Conservation (phyloP, 2,888 invertebrate genomes). For the Drosophila bunnanda region DNA sequence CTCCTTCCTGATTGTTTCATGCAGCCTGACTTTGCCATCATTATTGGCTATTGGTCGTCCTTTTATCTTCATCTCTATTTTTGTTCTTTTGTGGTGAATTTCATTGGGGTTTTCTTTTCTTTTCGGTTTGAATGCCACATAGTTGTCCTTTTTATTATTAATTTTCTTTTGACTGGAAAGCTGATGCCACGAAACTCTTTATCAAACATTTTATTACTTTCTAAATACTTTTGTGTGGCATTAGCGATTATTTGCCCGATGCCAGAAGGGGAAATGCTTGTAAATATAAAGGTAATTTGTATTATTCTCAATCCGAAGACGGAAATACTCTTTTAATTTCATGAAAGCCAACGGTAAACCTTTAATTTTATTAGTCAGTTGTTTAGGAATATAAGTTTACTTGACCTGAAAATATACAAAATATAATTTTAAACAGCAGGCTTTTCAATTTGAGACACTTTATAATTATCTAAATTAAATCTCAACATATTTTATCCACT, state of each 20-base stretch:
- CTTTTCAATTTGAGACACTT: too few relatives aligned
- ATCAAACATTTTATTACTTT: conserved; percentile 79
- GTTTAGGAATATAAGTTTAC: not conserved
- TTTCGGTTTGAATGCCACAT: conserved; percentile 53
- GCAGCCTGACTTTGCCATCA: conserved; percentile 65
- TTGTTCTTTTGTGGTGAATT: conserved; percentile 50
- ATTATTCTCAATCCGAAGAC: conserved; percentile 22
- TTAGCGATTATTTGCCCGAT: conserved; percentile 65
- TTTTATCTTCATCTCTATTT: conserved; percentile 24
- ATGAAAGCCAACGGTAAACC: not conserved
- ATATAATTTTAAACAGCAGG: too few relatives aligned
- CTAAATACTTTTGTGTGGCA: conserved; percentile 72
- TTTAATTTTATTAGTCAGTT: not conserved
- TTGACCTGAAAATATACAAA: too few relatives aligned
- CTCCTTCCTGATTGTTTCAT: conserved; percentile 41
- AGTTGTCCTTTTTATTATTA: conserved; percentile 75
- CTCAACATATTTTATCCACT: not conserved
- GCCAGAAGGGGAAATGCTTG: conserved; percentile 61
- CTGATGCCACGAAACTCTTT: conserved; percentile 53
- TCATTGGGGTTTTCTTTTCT: conserved; percentile 42
- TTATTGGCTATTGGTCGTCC: conserved; percentile 70
- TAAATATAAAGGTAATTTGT: not conserved
- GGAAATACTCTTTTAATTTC: conserved; percentile 6
- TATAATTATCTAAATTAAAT: not conserved
- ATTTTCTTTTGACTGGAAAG: conserved; percentile 57